These are phyloP conservation scores for Eudyptes chrysolophus DNA, from an alignment of 2,113 vertebrate species.

Conservation along the genomic window DNA sequence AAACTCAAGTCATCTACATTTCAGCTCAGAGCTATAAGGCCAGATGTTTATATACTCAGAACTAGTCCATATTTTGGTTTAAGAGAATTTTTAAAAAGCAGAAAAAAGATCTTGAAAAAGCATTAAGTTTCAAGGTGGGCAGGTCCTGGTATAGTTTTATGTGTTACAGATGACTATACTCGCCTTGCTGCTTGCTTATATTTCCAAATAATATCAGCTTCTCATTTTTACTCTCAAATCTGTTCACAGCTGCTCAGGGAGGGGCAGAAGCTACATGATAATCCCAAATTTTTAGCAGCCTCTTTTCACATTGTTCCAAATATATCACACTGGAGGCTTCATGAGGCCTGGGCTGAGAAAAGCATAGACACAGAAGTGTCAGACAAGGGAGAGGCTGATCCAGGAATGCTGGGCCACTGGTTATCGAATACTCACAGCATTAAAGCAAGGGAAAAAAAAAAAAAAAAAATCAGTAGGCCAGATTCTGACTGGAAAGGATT, in stretches of 20 bases:
- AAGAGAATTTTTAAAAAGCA: background rate
- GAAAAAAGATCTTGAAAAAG: background rate
- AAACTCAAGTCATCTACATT: background rate
- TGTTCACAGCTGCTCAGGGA: background rate
- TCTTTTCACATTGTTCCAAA: slow-evolving; percentile 8
- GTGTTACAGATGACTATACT: background rate
- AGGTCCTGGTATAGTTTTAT: background rate
- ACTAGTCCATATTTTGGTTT: background rate
- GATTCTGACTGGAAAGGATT: background rate
- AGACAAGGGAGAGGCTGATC: background rate
- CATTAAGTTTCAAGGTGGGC: background rate
- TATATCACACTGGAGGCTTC: background rate
- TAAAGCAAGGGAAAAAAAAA: background rate
- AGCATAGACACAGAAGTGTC: background rate
- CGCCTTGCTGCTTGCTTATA: background rate
- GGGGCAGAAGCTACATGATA: background rate
- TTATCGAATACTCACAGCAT: background rate
- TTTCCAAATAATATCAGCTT: background rate
- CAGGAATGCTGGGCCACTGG: background rate
- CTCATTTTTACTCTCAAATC: background rate
- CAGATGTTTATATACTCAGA: background rate
- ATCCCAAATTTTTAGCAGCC: background rate
- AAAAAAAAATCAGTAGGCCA: background rate
- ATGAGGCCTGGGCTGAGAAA: background rate
- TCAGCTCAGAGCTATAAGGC: background rate